Evolutionary conservation across 2,888 invertebrate genomes (phyloP), one percentile per base, ranked within the genome.

Genomic region (Macrophya alboannulata): DNA sequence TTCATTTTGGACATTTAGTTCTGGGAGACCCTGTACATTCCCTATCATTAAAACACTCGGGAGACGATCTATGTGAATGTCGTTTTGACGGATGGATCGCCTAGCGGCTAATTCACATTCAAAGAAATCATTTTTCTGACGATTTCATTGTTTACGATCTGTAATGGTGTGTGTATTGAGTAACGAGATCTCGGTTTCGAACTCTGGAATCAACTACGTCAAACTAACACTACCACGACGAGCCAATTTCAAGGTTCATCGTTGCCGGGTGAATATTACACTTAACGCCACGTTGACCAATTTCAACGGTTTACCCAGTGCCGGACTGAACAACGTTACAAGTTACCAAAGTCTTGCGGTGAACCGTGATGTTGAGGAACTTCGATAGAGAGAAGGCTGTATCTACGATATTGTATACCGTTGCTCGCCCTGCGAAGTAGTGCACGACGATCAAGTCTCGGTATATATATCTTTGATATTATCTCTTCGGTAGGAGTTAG

Each of bases 221-320:
- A 12, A 65, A 82, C 40, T 84, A 68, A 72, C 45, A 25, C 5
- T 40, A 10, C 37, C 21, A 17, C 37, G 74, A 76, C 4, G 74
- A n/a, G 37, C 25, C 55, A 77, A 77, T 77, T 77, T 77, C 55
- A 17, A 77, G 77, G 77, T 77, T 88, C 88, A 89, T 89, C 87
- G 88, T 81, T 43, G 81, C 5, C 1, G 83, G 88, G 79, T 86
- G 87, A 85, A 88, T 87, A 87, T 88, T 87, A 87, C 89, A 90
- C 88, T 89, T 88, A 90, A 90, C 88, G 88, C 84, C 85, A 86
- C 89, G 88, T 90, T 90, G 90, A 90, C 88, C 90, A 90, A 90
- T 90, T 90, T 88, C 88, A 79, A 88, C 86, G 87, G 90, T 90
- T 84, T 76, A 76, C 62, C 62, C 43, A 43, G 4, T 62, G 43